phyloP scores from a whole-genome alignment of 1,140 invertebrate genomes.

The Drosophila yakuba region DNA sequence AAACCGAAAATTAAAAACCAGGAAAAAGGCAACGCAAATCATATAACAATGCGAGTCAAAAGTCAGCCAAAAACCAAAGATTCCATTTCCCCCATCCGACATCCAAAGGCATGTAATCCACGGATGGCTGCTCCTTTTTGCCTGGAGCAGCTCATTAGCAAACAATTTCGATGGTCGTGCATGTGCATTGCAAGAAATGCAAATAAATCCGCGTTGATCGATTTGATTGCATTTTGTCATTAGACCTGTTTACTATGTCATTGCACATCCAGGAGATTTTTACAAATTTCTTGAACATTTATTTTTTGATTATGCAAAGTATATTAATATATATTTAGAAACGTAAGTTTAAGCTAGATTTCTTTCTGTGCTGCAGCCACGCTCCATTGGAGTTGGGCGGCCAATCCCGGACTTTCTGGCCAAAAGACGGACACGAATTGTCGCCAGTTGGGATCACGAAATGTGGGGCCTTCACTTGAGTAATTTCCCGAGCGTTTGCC shows the following conservation, averaged over 20 bases:
- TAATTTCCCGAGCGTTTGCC: slow-evolving; percentile 31
- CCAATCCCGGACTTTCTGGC: slow-evolving; percentile 42
- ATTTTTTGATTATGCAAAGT: no score
- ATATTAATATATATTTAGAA: no score
- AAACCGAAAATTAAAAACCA: slow-evolving; percentile 59
- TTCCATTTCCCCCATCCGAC: slow-evolving; percentile 34
- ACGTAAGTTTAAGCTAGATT: no score
- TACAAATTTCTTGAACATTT: no score
- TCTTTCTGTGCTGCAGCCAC: slow-evolving; percentile 26
- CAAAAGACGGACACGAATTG: slow-evolving; percentile 37
- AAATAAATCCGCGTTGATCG: background rate
- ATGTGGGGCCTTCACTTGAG: slow-evolving; percentile 51
- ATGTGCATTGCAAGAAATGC: slow-evolving; percentile 22
- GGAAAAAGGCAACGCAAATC: slow-evolving; percentile 67
- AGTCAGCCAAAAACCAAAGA: slow-evolving; percentile 57
- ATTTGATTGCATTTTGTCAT: background rate
- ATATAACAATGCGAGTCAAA: slow-evolving; percentile 76
- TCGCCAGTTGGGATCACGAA: slow-evolving; percentile 59
- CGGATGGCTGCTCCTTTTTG: slow-evolving; percentile 64
- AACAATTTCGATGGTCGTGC: slow-evolving; percentile 53
- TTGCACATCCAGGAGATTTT: background rate
- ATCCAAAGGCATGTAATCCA: slow-evolving; percentile 25
- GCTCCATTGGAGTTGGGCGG: slow-evolving; percentile 36
- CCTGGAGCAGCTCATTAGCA: slow-evolving; percentile 63
- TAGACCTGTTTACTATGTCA: no score